phyloP scores from a whole-genome alignment of 2,888 invertebrate species.

The Hirtodrosophila trivittata region DNA sequence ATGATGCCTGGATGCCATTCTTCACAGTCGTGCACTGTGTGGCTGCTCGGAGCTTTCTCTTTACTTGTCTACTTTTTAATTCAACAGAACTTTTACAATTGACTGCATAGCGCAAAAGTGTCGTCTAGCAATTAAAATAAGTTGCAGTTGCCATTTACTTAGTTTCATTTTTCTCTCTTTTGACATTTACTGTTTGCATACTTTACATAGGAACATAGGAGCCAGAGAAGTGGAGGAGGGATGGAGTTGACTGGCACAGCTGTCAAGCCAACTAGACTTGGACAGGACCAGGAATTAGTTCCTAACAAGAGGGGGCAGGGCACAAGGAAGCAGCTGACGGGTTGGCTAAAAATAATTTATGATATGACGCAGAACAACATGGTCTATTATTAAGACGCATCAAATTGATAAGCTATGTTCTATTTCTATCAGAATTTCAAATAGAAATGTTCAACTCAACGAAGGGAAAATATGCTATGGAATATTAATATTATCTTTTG shows the following conservation, averaged over 20 bases:
- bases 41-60: background rate
- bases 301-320: slow-evolving; percentile 5
- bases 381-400: slow-evolving; percentile 42
- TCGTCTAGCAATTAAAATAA: slow-evolving; percentile 69
- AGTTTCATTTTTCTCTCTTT: slow-evolving; percentile 26
- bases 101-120: slow-evolving; percentile 67
- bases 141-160: slow-evolving; percentile 62
- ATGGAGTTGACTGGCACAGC: slow-evolving; percentile 14
- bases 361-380: slow-evolving; percentile 44
- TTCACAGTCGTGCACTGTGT: no score
- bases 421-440: no score
- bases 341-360: slow-evolving; percentile 40
- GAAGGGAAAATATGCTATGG: no score
- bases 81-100: slow-evolving; percentile 67
- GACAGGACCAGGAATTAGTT: background rate
- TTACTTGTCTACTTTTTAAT: slow-evolving; percentile 53
- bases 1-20: background rate
- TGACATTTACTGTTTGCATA: slow-evolving; percentile 49
- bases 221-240: slow-evolving; percentile 7
- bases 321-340: background rate
- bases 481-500: no score
- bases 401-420: no score
- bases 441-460: no score
- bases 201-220: slow-evolving; percentile 29
- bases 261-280: slow-evolving; percentile 47